phyloP scores from a whole-genome alignment of 1,140 invertebrate genomes.

The Drosophila pectinifera region DNA sequence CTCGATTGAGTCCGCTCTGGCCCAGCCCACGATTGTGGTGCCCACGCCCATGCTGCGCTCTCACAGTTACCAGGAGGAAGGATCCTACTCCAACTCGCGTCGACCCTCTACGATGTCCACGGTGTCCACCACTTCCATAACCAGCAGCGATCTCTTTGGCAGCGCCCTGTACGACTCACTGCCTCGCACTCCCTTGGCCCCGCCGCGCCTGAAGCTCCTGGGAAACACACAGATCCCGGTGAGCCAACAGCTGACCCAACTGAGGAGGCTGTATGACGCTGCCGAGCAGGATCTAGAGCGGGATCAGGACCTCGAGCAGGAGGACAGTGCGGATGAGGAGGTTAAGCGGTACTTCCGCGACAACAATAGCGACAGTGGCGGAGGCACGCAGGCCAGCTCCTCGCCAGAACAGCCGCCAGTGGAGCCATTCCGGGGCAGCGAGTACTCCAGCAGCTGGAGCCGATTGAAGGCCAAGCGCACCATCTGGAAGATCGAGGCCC shows the following conservation, averaged over 20 bases:
- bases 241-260: constrained; percentile 77
- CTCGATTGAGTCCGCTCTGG: constrained; percentile 72
- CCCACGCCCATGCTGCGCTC: constrained; percentile 78
- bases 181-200: constrained; percentile 64
- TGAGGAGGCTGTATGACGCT: constrained; percentile 77
- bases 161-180: constrained; percentile 61
- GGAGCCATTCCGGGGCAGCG: constrained; percentile 54
- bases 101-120: constrained; percentile 69
- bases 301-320: constrained; percentile 50
- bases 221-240: constrained; percentile 73
- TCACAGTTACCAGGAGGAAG: constrained; percentile 76
- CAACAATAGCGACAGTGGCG: constrained; percentile 73
- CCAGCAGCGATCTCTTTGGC: constrained; percentile 72
- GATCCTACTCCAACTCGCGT: constrained; percentile 25
- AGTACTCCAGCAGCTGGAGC: constrained; percentile 83
- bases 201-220: constrained; percentile 71
- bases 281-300: constrained; percentile 52
- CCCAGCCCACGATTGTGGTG: constrained; percentile 68
- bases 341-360: constrained; percentile 79
- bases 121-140: constrained; percentile 70
- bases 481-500: constrained; percentile 77
- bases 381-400: constrained; percentile 72
- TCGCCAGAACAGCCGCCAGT: constrained; percentile 62
- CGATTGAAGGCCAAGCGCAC: constrained; percentile 82
- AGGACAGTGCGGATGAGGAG: constrained; percentile 82